Evolutionary conservation across 2,797 vertebrate genomes (phyloP).

Genomic region (Tapera naevia): DNA sequence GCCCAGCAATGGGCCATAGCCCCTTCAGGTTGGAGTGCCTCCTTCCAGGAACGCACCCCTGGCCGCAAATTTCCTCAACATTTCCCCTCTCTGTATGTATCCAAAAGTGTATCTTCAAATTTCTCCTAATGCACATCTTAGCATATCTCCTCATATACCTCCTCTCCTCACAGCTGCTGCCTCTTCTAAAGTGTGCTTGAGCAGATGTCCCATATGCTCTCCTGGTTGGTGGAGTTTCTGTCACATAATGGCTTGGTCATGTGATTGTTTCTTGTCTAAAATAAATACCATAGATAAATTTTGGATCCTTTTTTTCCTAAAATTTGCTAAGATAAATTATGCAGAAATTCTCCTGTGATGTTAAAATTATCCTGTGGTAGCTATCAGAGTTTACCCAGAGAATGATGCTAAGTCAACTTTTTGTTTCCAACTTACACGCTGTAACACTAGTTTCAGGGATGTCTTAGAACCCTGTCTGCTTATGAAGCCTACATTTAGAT

Average conservation of each 20-base stretch:
- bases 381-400: neutral
- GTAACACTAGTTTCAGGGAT: neutral
- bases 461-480: neutral
- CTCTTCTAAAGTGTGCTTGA: neutral
- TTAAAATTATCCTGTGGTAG: neutral
- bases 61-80: neutral
- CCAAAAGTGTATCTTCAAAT: neutral
- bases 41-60: neutral
- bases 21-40: neutral
- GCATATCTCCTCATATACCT: neutral
- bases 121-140: neutral
- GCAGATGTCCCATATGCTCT: neutral
- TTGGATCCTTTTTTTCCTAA: neutral
- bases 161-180: neutral
- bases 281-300: neutral
- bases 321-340: neutral
- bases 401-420: neutral
- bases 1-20: neutral
- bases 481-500: neutral
- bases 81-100: rapidly evolving
- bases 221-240: neutral
- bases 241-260: neutral
- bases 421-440: neutral
- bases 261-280: neutral
- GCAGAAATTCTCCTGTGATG: neutral